phyloP scores from a whole-genome alignment of 2,113 vertebrate species.

The Nannospalax galili region DNA sequence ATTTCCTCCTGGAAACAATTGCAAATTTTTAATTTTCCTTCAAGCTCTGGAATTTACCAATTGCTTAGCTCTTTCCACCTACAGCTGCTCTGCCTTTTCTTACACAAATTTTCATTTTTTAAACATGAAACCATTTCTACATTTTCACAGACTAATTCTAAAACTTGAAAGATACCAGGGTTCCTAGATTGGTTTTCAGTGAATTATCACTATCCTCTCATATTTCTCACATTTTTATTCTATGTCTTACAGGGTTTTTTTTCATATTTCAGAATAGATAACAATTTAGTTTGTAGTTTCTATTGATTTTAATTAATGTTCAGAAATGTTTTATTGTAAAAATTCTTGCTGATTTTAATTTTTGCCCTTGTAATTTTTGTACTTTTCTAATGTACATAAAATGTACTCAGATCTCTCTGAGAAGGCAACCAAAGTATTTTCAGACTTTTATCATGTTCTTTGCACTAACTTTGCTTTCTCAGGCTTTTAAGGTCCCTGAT shows the following conservation, averaged over 20 bases:
- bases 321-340: neutral
- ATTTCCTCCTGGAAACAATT: neutral
- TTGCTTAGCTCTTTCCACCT: neutral
- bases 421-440: neutral
- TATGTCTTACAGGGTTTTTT: neutral
- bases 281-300: neutral
- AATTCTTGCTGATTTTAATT: slow-evolving; percentile 1
- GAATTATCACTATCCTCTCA: neutral
- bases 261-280: slow-evolving; percentile 8
- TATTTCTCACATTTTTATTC: neutral
- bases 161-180: slow-evolving; percentile 27
- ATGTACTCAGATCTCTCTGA: neutral
- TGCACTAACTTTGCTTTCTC: neutral
- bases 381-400: neutral
- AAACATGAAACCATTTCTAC: neutral
- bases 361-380: neutral
- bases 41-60: neutral
- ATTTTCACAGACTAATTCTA: neutral
- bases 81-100: neutral
- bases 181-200: neutral
- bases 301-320: neutral
- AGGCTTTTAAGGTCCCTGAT: neutral
- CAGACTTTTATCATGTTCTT: neutral
- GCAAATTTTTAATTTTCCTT: neutral
- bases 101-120: neutral